phyloP scores from a whole-genome alignment of 2,888 invertebrate species.

The Pristionchus maxplancki region DNA sequence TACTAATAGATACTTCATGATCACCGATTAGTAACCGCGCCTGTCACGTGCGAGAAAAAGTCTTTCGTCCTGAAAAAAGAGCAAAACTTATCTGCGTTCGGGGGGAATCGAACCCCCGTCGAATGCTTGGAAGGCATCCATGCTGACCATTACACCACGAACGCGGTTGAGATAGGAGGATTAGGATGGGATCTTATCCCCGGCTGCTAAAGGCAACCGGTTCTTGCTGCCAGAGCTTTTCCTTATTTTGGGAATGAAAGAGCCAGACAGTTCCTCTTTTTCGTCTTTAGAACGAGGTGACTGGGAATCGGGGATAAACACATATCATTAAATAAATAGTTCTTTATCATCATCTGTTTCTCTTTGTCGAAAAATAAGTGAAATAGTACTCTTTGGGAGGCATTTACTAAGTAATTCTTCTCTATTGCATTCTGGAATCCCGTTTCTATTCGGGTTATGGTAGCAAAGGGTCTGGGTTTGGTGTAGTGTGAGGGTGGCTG shows the following conservation, averaged over 20 bases:
- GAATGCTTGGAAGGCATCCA: slow-evolving; percentile 65
- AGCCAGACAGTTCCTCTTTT: too few species aligned
- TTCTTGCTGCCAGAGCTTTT: too few species aligned
- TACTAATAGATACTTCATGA: too few species aligned
- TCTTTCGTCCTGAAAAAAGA: background rate
- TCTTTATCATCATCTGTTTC: slow-evolving; percentile 17
- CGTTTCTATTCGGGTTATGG: slow-evolving; percentile 2
- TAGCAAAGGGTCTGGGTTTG: background rate
- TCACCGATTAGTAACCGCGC: slow-evolving; percentile 71
- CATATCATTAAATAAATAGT: slow-evolving; percentile 30
- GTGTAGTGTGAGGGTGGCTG: background rate
- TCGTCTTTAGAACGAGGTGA: too few species aligned
- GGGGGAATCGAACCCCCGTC: slow-evolving; percentile 60
- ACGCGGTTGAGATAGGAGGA: slow-evolving; percentile 48
- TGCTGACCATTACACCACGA: slow-evolving; percentile 63
- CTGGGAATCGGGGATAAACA: too few species aligned
- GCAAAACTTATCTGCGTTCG: slow-evolving; percentile 54
- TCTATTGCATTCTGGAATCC: slow-evolving; percentile 12
- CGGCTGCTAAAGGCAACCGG: too few species aligned
- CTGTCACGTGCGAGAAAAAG: slow-evolving; percentile 69
- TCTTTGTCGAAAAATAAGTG: slow-evolving; percentile 1
- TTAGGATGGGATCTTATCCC: too few species aligned
- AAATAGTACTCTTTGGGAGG: slow-evolving; percentile 31
- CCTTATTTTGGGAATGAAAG: too few species aligned
- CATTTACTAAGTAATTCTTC: background rate